These are phyloP conservation scores for Nomada lathburiana DNA, from an alignment of 2,888 invertebrate genomes.

Conservation along the genomic window DNA sequence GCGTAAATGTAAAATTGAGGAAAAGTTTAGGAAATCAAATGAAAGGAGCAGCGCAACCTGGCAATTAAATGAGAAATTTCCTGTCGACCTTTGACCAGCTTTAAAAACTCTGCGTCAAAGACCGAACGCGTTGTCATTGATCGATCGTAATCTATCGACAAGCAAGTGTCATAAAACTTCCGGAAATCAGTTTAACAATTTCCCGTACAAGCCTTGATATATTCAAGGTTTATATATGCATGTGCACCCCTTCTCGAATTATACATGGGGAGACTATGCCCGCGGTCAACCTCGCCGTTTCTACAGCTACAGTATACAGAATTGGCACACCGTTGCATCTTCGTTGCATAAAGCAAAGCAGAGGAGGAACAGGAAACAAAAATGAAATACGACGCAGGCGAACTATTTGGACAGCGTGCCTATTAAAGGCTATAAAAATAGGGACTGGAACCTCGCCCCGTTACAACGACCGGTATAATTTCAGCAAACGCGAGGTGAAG, in stretches of 20 bases:
- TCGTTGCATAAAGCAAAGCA: slow-evolving; percentile 25
- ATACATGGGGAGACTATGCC: slow-evolving; percentile 62
- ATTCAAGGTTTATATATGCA: slow-evolving; percentile 30
- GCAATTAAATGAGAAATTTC: no score
- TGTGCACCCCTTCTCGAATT: slow-evolving; percentile 50
- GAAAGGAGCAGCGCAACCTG: no score
- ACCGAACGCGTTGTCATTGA: not conserved
- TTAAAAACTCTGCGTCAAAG: no score
- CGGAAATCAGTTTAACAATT: slow-evolving; percentile 32
- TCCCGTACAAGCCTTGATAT: slow-evolving; percentile 36
- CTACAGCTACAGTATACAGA: slow-evolving; percentile 68
- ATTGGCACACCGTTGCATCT: slow-evolving; percentile 55
- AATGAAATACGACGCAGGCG: slow-evolving; percentile 16
- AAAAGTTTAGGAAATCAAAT: no score
- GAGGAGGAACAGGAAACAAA: not conserved
- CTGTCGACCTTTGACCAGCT: no score
- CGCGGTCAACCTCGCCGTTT: slow-evolving; percentile 60
- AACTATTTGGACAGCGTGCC: slow-evolving; percentile 56
- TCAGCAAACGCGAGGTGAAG: slow-evolving; percentile 8
- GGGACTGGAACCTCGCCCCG: slow-evolving; percentile 42
- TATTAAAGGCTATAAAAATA: slow-evolving; percentile 65
- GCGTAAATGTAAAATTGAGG: no score
- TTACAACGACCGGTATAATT: slow-evolving; percentile 16
- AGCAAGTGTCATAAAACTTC: slow-evolving; percentile 26
- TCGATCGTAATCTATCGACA: not conserved